A percentile compares a stretch with the other conserved stretches of the same genome.
Conservation (phyloP, 2,888 invertebrate genomes). For the Apodemia duryi region DNA sequence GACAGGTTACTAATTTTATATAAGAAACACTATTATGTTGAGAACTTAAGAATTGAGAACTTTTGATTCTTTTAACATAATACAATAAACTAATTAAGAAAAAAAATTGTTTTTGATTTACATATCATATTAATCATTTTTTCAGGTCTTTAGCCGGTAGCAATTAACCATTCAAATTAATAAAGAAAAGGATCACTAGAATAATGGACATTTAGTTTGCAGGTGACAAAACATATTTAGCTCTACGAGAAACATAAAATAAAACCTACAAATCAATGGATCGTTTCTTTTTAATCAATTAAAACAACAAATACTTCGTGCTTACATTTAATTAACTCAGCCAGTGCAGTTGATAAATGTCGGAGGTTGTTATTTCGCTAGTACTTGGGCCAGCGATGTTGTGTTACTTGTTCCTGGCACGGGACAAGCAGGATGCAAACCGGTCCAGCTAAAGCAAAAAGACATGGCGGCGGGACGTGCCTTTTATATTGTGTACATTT, state of each 20-base stretch:
- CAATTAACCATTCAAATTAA: background rate
- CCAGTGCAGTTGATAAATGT: conserved; percentile 34
- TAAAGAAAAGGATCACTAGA: background rate
- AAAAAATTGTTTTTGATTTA: too few species aligned
- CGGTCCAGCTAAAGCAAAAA: conserved; percentile 55
- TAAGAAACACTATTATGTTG: too few species aligned
- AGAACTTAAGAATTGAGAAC: too few species aligned
- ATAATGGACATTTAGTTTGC: background rate
- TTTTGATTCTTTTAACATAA: too few species aligned
- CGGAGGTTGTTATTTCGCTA: conserved; percentile 39
- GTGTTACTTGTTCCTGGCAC: conserved; percentile 47
- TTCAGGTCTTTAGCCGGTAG: background rate
- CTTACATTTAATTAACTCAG: conserved; percentile 32
- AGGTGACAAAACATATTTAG: conserved; percentile 1
- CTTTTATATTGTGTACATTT: background rate
- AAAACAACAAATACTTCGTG: conserved; percentile 20
- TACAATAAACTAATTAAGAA: too few species aligned
- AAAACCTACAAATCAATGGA: background rate
- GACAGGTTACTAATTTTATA: too few species aligned
- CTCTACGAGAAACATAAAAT: background rate
- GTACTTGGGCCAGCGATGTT: conserved; percentile 37
- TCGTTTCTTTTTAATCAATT: conserved; percentile 22
- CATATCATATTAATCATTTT: background rate
- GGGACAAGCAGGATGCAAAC: conserved; percentile 61
- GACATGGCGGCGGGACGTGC: conserved; percentile 2